phyloP scores from a whole-genome alignment of 2,113 vertebrate species.

The Python bivittatus region DNA sequence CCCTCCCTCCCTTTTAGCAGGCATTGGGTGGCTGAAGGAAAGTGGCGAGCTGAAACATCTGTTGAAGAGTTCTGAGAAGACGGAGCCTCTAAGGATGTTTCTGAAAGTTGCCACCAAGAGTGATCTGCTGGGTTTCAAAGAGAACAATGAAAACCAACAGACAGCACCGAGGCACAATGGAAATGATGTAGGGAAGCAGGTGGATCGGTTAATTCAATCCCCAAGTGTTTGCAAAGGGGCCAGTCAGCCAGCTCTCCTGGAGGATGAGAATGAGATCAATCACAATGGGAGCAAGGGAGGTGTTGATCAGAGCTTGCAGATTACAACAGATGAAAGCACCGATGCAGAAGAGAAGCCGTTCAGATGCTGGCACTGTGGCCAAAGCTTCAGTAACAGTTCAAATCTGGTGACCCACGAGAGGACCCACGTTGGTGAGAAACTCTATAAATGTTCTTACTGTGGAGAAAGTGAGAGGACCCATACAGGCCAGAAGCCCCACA shows the following conservation, averaged over 20 bases:
- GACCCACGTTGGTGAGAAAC: slow-evolving; percentile 82
- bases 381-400: slow-evolving; percentile 82
- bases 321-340: slow-evolving; percentile 9
- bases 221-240: not conserved
- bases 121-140: not conserved
- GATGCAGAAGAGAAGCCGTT: slow-evolving; percentile 39
- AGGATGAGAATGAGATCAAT: not conserved
- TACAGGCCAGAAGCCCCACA: slow-evolving; percentile 43
- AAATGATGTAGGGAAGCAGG: not conserved
- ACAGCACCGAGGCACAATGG: not conserved
- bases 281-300: not conserved
- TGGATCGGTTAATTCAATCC: too few relatives aligned
- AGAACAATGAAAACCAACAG: not conserved
- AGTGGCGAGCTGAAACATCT: not conserved
- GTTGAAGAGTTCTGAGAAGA: not conserved
- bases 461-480: slow-evolving; percentile 57
- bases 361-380: slow-evolving; percentile 71
- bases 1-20: not conserved
- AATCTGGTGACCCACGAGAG: slow-evolving; percentile 83
- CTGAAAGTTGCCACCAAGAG: not conserved
- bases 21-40: not conserved
- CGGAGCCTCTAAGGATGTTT: not conserved
- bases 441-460: slow-evolving; percentile 73
- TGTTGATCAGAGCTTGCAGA: too few relatives aligned
- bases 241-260: not conserved